These are phyloP conservation scores for Cottoperca gobio DNA, from an alignment of 2,797 vertebrate species.

Conservation along the genomic window DNA sequence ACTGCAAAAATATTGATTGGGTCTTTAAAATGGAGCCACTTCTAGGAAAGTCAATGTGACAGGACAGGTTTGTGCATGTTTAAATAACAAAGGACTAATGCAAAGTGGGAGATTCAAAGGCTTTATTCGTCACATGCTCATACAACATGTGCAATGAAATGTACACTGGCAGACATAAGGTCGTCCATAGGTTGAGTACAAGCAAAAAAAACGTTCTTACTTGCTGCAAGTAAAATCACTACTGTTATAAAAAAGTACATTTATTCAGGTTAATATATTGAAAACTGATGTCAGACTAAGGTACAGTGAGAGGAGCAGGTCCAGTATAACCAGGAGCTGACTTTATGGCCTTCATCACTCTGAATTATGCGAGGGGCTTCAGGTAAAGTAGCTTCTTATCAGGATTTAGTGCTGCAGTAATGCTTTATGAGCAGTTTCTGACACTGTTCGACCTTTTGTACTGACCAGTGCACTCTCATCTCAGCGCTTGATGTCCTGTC, in stretches of 20 bases:
- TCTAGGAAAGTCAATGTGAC: not conserved
- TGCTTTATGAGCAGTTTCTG: constrained; percentile 50
- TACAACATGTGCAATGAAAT: too few relatives aligned
- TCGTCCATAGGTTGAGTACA: not conserved
- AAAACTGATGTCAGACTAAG: not conserved
- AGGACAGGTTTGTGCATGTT: not conserved
- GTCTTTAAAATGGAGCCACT: not conserved
- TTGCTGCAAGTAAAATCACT: not conserved
- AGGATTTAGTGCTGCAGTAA: constrained; percentile 24
- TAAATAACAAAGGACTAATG: not conserved
- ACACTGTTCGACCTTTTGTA: constrained; percentile 50
- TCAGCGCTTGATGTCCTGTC: not conserved
- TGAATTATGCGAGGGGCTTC: constrained; percentile 21
- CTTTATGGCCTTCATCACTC: constrained; percentile 41
- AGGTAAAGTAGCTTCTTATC: constrained; percentile 58
- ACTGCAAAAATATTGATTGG: not conserved
- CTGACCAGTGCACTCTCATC: constrained; percentile 25
- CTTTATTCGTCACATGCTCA: not conserved
- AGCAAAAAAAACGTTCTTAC: not conserved
- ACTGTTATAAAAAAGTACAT: not conserved
- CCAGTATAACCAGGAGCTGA: constrained; percentile 26
- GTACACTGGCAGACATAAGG: not conserved
- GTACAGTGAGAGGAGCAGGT: not conserved
- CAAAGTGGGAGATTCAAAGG: not conserved
- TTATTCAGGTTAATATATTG: not conserved